Percentiles rank a stretch among this genome's conserved stretches.
Evolutionary conservation across 2,113 vertebrate species (phyloP).

Genomic region (Numenius arquata): DNA sequence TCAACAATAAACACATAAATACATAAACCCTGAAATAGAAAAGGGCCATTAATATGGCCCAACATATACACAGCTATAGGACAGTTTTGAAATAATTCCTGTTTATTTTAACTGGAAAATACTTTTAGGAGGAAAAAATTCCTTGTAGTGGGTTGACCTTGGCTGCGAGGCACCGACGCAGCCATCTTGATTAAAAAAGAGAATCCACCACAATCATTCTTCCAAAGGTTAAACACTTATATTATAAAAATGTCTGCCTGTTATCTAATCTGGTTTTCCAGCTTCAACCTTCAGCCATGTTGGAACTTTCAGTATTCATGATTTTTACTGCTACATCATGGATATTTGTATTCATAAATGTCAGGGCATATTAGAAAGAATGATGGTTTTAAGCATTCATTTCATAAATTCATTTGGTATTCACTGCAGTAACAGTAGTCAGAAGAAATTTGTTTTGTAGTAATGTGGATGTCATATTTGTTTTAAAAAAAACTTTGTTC

Average conservation of each 20-base stretch:
- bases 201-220: neutral
- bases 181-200: neutral
- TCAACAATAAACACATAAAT: too few species aligned
- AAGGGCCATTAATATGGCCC: neutral
- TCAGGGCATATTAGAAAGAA: neutral
- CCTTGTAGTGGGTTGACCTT: neutral
- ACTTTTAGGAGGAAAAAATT: neutral
- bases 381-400: neutral
- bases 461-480: neutral
- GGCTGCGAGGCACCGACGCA: neutral
- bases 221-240: neutral
- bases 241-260: neutral
- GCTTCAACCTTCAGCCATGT: neutral
- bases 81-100: neutral
- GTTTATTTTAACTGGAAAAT: neutral
- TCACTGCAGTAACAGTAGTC: neutral
- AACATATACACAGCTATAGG: neutral
- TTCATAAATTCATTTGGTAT: constrained; percentile 7
- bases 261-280: neutral
- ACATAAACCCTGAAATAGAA: neutral
- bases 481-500: neutral
- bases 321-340: neutral
- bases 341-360: neutral
- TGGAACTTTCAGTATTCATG: neutral
- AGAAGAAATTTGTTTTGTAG: neutral